phyloP scores from a whole-genome alignment of 2,888 invertebrate genomes.

The Macaria notata region DNA sequence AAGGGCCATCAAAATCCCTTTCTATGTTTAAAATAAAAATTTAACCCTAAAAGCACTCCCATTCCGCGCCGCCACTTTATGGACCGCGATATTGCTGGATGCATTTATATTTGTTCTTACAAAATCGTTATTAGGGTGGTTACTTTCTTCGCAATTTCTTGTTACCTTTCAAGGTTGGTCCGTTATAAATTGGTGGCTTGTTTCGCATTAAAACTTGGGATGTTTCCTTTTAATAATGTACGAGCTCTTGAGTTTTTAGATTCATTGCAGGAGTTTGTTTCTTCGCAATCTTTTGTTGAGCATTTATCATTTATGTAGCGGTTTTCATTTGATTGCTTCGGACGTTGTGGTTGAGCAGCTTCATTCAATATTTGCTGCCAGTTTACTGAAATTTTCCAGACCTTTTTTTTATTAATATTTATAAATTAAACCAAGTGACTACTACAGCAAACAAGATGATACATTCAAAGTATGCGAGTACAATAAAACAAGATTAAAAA shows the following conservation, averaged over 20 bases:
- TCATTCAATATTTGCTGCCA: background rate
- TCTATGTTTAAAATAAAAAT: slow-evolving; percentile 82
- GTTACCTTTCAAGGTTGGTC: slow-evolving; percentile 45
- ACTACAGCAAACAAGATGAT: too few relatives aligned
- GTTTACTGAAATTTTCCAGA: background rate
- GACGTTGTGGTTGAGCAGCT: background rate
- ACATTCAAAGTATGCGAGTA: too few relatives aligned
- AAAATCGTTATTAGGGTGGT: slow-evolving; percentile 59
- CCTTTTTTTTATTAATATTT: too few relatives aligned
- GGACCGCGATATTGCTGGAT: slow-evolving; percentile 51
- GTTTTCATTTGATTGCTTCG: slow-evolving; percentile 5
- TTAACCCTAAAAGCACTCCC: slow-evolving; percentile 71
- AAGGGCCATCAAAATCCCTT: slow-evolving; percentile 78
- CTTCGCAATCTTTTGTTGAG: slow-evolving; percentile 13
- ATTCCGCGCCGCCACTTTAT: slow-evolving; percentile 69
- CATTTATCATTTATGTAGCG: slow-evolving; percentile 13
- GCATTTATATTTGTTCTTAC: slow-evolving; percentile 70
- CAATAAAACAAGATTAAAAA: too few relatives aligned
- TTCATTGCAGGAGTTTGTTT: slow-evolving; percentile 18
- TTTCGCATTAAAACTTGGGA: slow-evolving; percentile 29
- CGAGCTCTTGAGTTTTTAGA: slow-evolving; percentile 24
- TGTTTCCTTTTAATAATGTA: slow-evolving; percentile 30
- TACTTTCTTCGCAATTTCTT: slow-evolving; percentile 46
- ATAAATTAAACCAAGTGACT: too few relatives aligned
- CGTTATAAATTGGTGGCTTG: slow-evolving; percentile 45